phyloP scores from a whole-genome alignment of 1,140 invertebrate species.

The Drosophila sechellia region DNA sequence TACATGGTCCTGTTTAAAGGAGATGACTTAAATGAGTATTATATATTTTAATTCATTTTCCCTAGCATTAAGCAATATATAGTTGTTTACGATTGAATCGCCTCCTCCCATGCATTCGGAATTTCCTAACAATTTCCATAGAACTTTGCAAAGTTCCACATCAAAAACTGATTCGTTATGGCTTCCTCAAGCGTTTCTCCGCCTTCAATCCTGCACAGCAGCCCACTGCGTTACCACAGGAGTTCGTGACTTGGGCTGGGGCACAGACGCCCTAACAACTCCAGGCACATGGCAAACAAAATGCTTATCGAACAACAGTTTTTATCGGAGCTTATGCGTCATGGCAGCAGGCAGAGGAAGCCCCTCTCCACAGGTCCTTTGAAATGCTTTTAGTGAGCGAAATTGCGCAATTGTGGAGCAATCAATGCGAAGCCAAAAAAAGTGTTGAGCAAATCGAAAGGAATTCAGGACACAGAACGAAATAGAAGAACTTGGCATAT shows the following conservation, averaged over 20 bases:
- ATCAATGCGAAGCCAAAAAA: slow-evolving; percentile 77
- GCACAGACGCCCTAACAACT: slow-evolving; percentile 55
- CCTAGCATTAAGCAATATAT: not conserved
- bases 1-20: not conserved
- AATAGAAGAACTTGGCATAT: not conserved
- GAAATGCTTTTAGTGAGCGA: slow-evolving; percentile 65
- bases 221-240: slow-evolving; percentile 15
- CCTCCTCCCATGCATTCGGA: not conserved
- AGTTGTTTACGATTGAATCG: slow-evolving; percentile 4
- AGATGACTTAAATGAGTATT: not conserved
- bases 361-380: slow-evolving; percentile 45
- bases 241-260: slow-evolving; percentile 33
- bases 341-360: slow-evolving; percentile 59
- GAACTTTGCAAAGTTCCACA: slow-evolving; percentile 22
- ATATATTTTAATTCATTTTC: not conserved
- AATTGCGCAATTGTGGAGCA: slow-evolving; percentile 79
- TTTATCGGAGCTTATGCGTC: slow-evolving; percentile 76
- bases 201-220: not conserved
- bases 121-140: slow-evolving; percentile 11
- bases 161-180: slow-evolving; percentile 29
- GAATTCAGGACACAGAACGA: not conserved
- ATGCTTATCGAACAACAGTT: slow-evolving; percentile 76
- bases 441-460: slow-evolving; percentile 56
- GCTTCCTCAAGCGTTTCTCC: slow-evolving; percentile 17
- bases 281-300: slow-evolving; percentile 53